Conservation (phyloP, 1,140 invertebrate genomes). For the Aphis craccivora region DNA sequence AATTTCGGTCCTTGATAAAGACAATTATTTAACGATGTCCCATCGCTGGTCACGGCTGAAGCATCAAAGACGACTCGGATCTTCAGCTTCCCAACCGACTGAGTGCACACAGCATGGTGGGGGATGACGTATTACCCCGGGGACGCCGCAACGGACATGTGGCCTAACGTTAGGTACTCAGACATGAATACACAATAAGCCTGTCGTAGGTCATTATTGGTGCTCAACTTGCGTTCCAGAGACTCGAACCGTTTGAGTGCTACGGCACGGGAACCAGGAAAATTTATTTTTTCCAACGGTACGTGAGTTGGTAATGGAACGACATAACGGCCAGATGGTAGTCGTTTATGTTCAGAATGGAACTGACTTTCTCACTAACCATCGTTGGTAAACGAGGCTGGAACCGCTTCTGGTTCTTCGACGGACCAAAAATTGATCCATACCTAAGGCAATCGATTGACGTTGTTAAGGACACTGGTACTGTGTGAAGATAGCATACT, state of each 20-base stretch:
- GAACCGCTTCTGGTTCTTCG: not conserved
- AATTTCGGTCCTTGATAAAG: too few species aligned
- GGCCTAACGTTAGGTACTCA: too few species aligned
- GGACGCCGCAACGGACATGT: too few species aligned
- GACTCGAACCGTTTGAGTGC: not conserved
- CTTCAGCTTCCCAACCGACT: too few species aligned
- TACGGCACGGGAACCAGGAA: not conserved
- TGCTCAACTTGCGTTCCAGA: not conserved
- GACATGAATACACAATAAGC: too few species aligned
- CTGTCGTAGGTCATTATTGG: not conserved
- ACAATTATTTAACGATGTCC: too few species aligned
- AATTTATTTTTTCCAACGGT: not conserved
- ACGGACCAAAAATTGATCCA: not conserved
- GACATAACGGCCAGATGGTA: not conserved
- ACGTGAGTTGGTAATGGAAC: not conserved
- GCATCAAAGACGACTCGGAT: too few species aligned
- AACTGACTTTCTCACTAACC: not conserved
- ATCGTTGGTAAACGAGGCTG: not conserved
- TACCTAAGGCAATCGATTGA: not conserved
- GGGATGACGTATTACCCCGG: too few species aligned
- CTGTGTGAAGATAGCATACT: not conserved
- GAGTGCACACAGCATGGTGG: too few species aligned
- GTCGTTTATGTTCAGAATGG: not conserved
- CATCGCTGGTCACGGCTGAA: too few species aligned
- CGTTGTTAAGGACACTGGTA: not conserved